Evolutionary conservation across 1,140 invertebrate species (phyloP), one percentile per base, ranked within the genome.

Genomic region (Idris sp.): DNA sequence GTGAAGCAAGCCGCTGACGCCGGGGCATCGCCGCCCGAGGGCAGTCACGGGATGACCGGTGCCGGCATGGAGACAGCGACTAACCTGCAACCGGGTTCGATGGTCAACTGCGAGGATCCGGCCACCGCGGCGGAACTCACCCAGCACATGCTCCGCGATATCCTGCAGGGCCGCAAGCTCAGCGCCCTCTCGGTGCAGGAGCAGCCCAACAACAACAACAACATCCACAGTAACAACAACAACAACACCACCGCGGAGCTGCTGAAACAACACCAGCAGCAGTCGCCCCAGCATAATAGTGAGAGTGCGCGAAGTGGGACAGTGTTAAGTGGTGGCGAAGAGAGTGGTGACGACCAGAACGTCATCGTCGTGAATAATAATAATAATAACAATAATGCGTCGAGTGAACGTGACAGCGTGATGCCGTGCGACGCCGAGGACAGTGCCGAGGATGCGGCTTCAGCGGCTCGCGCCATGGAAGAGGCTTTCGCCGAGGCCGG

Each of bases 121-220:
- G 83, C 84, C 26, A 87, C 85, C 36, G 87, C 86, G 19, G 91
- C 92, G 13, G 92, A 93, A 77, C 90, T 93, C 76, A 93, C 92
- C 38, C 92, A 95, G 84, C 92, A 94, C 83, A 94, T 95, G 91
- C 89, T 95, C 48, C 89, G 94, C 25, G 94, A 95, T 77, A 95
- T 95, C 79, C 89, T 95, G 40, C 94, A 95, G 82, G 93, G 92
- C 31, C 90, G 91, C 69, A 95, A 95, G 80, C 93, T 95, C 83
- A 80, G 76, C 38, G 86, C 84, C 49, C 81, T 84, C 67, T 58
- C 78, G 14, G 81, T 81, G 10, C 85, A 81, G 16, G 84, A 87
- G 38, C 84, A 86, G 44, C 86, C 87, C 18, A 88, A 86, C 79
- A 90, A 86, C 82, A 89, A 83, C 82, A 88, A 87, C 62, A 88